These are phyloP conservation scores for Hypanus sabinus DNA, from an alignment of 2,113 vertebrate species.

Conservation along the genomic window DNA sequence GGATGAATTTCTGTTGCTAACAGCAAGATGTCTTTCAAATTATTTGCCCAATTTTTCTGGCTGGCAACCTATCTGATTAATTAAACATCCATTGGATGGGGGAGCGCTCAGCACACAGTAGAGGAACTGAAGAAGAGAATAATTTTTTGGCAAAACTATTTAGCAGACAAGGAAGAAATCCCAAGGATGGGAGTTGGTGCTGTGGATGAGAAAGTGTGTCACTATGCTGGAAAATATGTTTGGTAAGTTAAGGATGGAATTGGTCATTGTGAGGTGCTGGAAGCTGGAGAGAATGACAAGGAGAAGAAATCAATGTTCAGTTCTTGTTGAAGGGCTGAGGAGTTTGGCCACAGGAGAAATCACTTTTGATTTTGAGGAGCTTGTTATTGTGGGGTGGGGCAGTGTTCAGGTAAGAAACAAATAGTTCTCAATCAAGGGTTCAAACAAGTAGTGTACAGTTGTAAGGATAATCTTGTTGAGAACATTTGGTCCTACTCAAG, in stretches of 20 bases:
- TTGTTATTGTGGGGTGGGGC: neutral
- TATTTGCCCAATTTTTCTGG: neutral
- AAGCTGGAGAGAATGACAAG: neutral
- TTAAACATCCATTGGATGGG: too few species aligned
- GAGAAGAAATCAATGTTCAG: neutral
- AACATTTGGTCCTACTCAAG: neutral
- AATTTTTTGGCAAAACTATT: neutral
- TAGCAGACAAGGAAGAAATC: too few species aligned
- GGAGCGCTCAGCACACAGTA: neutral
- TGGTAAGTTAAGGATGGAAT: neutral
- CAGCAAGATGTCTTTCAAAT: neutral
- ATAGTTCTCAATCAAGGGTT: neutral
- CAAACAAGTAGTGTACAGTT: neutral
- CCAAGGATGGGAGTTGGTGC: neutral
- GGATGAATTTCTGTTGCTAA: too few species aligned
- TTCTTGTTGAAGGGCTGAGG: neutral
- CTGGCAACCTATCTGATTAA: neutral
- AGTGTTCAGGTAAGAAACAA: neutral
- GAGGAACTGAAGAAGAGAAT: neutral
- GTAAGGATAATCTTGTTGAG: neutral
- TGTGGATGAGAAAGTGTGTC: neutral
- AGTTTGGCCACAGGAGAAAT: neutral
- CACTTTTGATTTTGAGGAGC: neutral
- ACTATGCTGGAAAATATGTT: neutral
- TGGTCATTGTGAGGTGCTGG: neutral